Percentiles rank a stretch among this genome's conserved stretches.
phyloP scores from a whole-genome alignment of 1,140 invertebrate species.

The Heliconius nattereri region DNA sequence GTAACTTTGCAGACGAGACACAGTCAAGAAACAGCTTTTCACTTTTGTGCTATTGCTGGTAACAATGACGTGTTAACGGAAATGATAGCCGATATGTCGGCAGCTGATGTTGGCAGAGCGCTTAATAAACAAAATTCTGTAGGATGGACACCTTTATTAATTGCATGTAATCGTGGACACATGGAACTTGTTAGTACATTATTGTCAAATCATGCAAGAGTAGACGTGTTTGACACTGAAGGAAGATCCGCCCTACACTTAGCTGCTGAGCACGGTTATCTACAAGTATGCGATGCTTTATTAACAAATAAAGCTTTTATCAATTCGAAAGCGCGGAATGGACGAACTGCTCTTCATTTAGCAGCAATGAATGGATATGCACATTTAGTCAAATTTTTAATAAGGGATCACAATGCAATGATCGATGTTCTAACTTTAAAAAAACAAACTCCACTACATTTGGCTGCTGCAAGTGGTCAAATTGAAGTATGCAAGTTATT shows the following conservation, averaged over 20 bases:
- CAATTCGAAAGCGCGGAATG: constrained; percentile 95
- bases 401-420: constrained; percentile 96
- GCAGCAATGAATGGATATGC: constrained; percentile 97
- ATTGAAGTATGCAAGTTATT: constrained; percentile 96
- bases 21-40: constrained; percentile 95
- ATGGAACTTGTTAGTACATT: constrained; percentile 93
- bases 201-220: constrained; percentile 94
- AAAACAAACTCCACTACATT: constrained; percentile 93
- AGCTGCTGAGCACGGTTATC: constrained; percentile 95
- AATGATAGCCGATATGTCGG: constrained; percentile 94
- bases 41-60: constrained; percentile 96
- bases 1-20: constrained; percentile 92
- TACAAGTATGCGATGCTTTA: constrained; percentile 96
- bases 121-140: constrained; percentile 95
- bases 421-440: constrained; percentile 96
- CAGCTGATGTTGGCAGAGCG: constrained; percentile 93
- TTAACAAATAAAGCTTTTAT: constrained; percentile 98
- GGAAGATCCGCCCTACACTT: constrained; percentile 97
- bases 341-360: constrained; percentile 91
- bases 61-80: constrained; percentile 97
- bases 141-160: constrained; percentile 97
- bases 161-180: constrained; percentile 91
- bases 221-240: constrained; percentile 99
- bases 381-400: constrained; percentile 92
- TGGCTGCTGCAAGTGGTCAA: constrained; percentile 96